A percentile compares a stretch with the other conserved stretches of the same genome.
Evolutionary conservation across 2,888 invertebrate species (phyloP).

Genomic region (Xanthia togata): DNA sequence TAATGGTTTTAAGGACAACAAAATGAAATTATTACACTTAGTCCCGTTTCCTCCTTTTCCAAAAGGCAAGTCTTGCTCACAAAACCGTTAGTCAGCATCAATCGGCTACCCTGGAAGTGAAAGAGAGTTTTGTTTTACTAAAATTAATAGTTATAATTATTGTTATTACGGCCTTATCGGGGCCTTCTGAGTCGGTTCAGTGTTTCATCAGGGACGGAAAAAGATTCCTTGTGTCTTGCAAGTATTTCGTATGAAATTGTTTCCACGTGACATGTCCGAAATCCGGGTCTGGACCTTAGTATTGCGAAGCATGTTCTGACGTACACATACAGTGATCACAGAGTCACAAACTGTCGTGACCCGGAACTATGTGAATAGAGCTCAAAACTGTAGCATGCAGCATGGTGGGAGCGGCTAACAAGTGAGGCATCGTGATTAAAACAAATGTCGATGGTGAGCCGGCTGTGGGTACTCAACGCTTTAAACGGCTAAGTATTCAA

Average conservation of each 20-base stretch:
- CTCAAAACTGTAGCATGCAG: neutral
- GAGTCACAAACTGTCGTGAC: neutral
- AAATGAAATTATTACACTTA: constrained; percentile 44
- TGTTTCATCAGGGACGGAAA: neutral
- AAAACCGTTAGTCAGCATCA: constrained; percentile 46
- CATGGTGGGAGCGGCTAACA: no score
- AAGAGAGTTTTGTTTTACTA: neutral
- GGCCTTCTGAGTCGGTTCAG: neutral
- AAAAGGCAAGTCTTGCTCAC: constrained; percentile 59
- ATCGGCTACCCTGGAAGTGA: constrained; percentile 35
- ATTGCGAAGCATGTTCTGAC: neutral
- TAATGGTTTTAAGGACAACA: neutral
- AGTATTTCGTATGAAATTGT: neutral
- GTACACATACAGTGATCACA: neutral
- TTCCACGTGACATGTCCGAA: neutral
- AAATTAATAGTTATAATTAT: neutral
- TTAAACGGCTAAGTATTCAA: neutral
- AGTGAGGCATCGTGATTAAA: neutral
- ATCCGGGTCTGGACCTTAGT: neutral
- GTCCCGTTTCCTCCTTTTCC: constrained; percentile 53
- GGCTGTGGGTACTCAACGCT: neutral
- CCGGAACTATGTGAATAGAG: neutral
- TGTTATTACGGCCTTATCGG: neutral
- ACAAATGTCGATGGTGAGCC: neutral
- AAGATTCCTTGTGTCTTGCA: neutral